A percentile compares a stretch with the other conserved stretches of the same genome.
phyloP scores from a whole-genome alignment of 2,797 vertebrate species.

The Molossus molossus region DNA sequence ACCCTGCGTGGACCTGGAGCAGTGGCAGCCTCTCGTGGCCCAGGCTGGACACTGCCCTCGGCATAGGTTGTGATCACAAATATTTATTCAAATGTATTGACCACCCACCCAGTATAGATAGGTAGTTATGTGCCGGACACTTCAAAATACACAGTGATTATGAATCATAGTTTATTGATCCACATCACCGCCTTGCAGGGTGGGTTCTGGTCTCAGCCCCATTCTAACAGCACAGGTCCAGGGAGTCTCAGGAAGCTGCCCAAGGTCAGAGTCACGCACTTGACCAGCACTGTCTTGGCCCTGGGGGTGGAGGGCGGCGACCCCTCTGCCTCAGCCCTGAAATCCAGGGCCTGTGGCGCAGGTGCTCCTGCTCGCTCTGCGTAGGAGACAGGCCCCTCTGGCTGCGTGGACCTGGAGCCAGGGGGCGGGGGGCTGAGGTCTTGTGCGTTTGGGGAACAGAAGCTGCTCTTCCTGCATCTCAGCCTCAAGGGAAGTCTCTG shows the following conservation, averaged over 20 bases:
- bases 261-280: neutral
- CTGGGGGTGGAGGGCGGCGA: neutral
- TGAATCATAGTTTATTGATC: neutral
- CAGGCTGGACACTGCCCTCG: neutral
- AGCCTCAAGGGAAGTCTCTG: neutral
- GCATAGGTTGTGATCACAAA: neutral
- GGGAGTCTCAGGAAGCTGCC: neutral
- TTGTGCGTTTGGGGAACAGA: neutral
- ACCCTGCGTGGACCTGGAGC: too few relatives aligned
- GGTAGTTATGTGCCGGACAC: neutral
- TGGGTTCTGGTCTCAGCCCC: neutral
- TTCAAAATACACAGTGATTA: neutral
- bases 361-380: neutral
- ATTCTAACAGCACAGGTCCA: neutral
- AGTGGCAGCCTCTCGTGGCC: neutral
- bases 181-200: too few relatives aligned
- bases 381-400: neutral
- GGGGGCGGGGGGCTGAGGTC: neutral
- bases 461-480: neutral
- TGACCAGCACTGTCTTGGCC: neutral
- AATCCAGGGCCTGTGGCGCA: neutral
- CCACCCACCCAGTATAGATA: neutral
- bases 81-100: neutral
- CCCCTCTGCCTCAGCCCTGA: neutral
- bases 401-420: neutral